phyloP scores from a whole-genome alignment of 2,888 invertebrate species.

The Heteromurus nitidus region DNA sequence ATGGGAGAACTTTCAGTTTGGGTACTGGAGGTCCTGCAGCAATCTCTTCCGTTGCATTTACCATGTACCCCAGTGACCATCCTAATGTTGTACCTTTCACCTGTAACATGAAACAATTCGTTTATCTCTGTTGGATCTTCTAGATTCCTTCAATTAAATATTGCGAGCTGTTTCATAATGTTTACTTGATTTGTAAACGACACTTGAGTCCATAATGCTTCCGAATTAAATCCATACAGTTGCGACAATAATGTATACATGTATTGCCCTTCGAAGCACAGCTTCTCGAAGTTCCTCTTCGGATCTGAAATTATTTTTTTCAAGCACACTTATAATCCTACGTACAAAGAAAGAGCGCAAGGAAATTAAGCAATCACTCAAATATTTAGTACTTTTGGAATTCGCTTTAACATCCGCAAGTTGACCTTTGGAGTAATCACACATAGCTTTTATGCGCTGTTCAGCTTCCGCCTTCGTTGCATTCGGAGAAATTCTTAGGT shows the following conservation, averaged over 20 bases:
- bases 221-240: constrained; percentile 75
- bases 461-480: constrained; percentile 52
- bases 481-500: constrained; percentile 75
- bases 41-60: constrained; percentile 76
- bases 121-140: no score
- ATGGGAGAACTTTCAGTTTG: constrained; percentile 67
- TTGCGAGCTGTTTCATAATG: no score
- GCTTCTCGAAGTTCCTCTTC: constrained; percentile 48
- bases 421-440: constrained; percentile 1
- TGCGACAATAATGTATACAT: constrained; percentile 74
- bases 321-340: neutral
- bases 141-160: no score
- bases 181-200: constrained; percentile 75
- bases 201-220: constrained; percentile 75
- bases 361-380: neutral
- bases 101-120: constrained; percentile 73
- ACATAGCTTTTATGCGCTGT: constrained; percentile 38
- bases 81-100: constrained; percentile 75
- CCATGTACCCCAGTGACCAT: constrained; percentile 78
- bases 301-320: constrained; percentile 18
- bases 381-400: constrained; percentile 34
- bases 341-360: neutral
- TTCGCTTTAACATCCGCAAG: constrained; percentile 17
- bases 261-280: constrained; percentile 75
- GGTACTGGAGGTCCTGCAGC: constrained; percentile 73